Conservation (phyloP, 2,797 vertebrate species). For the Rhinoraja longicauda region DNA sequence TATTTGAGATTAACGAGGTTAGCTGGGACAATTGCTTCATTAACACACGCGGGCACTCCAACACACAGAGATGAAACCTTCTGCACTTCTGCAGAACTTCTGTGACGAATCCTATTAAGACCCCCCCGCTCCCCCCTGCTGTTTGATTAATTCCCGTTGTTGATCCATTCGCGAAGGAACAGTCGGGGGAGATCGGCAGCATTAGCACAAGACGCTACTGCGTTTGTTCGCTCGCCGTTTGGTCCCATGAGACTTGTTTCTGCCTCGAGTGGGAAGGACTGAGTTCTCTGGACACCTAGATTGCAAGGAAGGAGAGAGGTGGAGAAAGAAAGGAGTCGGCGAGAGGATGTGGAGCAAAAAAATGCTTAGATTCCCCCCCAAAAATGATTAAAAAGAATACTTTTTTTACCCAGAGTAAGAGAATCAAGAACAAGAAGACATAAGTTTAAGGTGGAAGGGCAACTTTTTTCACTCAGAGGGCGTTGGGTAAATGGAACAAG, state of each 20-base stretch:
- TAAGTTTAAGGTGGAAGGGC: no score
- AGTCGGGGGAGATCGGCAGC: background rate
- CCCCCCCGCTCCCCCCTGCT: background rate
- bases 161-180: background rate
- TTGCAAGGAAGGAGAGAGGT: background rate
- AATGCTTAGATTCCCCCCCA: no score
- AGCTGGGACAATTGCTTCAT: slow-evolving; percentile 12
- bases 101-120: no score
- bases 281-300: no score
- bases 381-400: no score
- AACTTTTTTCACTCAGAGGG: no score
- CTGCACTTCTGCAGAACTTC: no score
- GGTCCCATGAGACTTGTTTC: background rate
- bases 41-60: background rate
- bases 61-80: no score
- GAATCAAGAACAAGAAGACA: no score
- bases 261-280: background rate
- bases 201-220: background rate
- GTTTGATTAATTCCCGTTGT: background rate
- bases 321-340: background rate
- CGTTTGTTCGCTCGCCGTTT: no score
- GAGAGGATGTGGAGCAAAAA: background rate
- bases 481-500: no score
- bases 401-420: no score
- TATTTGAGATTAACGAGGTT: background rate